Evolutionary conservation across 2,888 invertebrate genomes (phyloP), one percentile per base, ranked within the genome.

Genomic region (Leptura quadrifasciata): DNA sequence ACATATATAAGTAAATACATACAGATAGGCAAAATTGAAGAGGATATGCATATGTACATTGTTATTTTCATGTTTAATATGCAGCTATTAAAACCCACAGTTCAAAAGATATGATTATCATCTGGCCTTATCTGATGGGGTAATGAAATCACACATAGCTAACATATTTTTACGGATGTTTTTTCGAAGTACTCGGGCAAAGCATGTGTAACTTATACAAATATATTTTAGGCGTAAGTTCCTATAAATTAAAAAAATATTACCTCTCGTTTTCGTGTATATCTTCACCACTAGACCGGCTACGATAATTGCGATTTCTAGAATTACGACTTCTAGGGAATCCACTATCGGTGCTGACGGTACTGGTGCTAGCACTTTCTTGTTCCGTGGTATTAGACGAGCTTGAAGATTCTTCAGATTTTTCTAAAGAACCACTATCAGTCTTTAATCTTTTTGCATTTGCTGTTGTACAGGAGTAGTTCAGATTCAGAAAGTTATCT

Each of bases 371-470:
- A 18, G 84, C 84, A 61, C 81, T 82, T 76, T 85, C 85, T 76
- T 83, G 82, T 76, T 83, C 83, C 17, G 77, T 78, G 60, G 76
- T 81, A 74, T 82, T 85, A 6, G 84, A 83, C 18, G 84, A 83
- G 55, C 78, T 85, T 27, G 84, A 85, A 18, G 81, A 83, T 67
- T 85, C 85, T 63, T 85, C 84, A n/a, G 81, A 80, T 71, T 76
- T 79, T 63, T 82, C 84, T 63, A 79, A 71, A 27, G 72, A 65
- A 47, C 52, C 63, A 10, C 74, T 76, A 70, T 84, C 85, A 68
- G 86, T 87, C 82, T 86, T 87, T 57, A 88, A 79, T 58, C 88
- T 83, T 82, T 88, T 88, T 17, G 79, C 81, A 60, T 81, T 82
- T 24, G 82, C 82, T 55, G 61, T 72, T 18, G 77, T 61, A 58